Base-by-base conservation (phyloP, 2,888 invertebrate genomes). In the Xestoiulus laeticollis region DNA sequence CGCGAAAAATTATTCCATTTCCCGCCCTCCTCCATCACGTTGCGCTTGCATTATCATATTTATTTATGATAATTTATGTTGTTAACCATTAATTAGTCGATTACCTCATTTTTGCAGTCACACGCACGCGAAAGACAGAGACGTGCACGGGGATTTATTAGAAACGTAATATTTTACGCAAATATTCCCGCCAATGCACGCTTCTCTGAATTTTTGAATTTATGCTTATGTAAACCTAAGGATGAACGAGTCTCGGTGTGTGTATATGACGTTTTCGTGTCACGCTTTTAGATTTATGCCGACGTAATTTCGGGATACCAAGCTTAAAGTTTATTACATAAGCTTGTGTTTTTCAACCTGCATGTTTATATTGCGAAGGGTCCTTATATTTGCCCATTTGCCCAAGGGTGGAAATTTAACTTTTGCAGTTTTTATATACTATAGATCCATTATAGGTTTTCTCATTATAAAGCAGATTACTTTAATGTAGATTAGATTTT, bases 11-110 rank as follows among this genome's bases (percentile, higher is more conserved):
- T 68, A 68, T 68, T 68, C 59, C 59, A 22, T 8, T 68, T n/a
- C 59, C 59, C 59, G n/a, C 59, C 59, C 59, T 68, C 59, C 59
- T 59, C 59, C 59, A n/a, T 59, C 59, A 59, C 59, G n/a, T 59
- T 59, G 19, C 59, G 59, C 59, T n/a, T 5, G 59, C n/a, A 68
- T 68, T 68, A 68, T 68, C 59, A 68, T 68, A 68, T 68, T 68
- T 68, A 68, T 68, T 68, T 68, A 68, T 68, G 59, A 22, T 68
- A 68, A 68, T 68, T 68, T 68, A 68, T 68, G 59, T 68, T 68
- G 59, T 68, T 68, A 68, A 26, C 59, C 59, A 68, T 68, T 68
- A 68, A 68, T 68, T 68, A 68, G 22, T n/a, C 59, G 59, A 68
- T 68, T 68, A 68, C 59, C 59, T 68, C 59, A 68, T 68, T 48